These are phyloP conservation scores for Rhodophaea formosa DNA, from an alignment of 2,888 invertebrate species.

Conservation along the genomic window DNA sequence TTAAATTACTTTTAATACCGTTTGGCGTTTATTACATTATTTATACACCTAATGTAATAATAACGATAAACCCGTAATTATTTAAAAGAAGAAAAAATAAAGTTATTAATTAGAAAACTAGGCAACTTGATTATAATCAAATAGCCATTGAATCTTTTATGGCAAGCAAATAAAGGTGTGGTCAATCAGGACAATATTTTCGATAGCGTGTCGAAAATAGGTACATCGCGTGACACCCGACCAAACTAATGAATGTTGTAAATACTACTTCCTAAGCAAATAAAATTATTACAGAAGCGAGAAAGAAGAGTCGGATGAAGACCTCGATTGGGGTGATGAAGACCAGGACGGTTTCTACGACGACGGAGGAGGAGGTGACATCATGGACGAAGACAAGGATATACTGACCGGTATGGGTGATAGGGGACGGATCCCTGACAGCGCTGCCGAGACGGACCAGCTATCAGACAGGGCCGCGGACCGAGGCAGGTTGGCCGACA, in stretches of 20 bases:
- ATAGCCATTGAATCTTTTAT: too few relatives aligned
- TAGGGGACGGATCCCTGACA: slow-evolving; percentile 38
- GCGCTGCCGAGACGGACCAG: slow-evolving; percentile 34
- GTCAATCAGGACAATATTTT: neutral
- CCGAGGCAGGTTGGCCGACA: slow-evolving; percentile 29
- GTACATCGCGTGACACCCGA: slow-evolving; percentile 1
- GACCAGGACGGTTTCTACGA: slow-evolving; percentile 57
- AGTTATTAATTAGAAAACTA: too few relatives aligned
- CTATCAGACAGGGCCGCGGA: neutral
- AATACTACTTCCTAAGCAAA: neutral
- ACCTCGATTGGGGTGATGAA: slow-evolving; percentile 57
- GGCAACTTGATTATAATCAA: too few relatives aligned
- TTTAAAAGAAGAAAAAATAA: too few relatives aligned
- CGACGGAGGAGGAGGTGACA: slow-evolving; percentile 56
- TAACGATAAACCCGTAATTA: too few relatives aligned
- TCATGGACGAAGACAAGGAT: slow-evolving; percentile 60
- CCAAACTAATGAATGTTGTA: neutral
- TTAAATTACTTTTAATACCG: too few relatives aligned
- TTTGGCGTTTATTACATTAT: too few relatives aligned
- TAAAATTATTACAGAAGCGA: slow-evolving; percentile 41
- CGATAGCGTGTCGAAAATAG: slow-evolving; percentile 6
- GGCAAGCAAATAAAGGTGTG: neutral
- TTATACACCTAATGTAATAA: too few relatives aligned
- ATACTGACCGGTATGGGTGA: slow-evolving; percentile 39
- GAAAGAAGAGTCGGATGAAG: slow-evolving; percentile 53